Base-by-base conservation (phyloP, 2,888 invertebrate genomes). In the Horisme vitalbata region DNA sequence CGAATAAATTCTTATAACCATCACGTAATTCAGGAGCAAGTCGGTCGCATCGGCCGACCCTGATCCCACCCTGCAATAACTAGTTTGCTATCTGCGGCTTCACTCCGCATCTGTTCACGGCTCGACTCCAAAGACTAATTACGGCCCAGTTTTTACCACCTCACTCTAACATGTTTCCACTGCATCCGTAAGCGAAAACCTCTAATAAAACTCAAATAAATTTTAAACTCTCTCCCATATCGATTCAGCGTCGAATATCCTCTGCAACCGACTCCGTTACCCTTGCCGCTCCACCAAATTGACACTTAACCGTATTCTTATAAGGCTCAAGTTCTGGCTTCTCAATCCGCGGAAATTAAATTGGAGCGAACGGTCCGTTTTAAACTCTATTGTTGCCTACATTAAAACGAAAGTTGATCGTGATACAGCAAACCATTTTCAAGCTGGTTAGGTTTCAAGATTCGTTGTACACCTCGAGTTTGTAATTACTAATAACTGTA, bases 91-190 rank as follows among this genome's bases (percentile, higher is more conserved):
- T 30, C 49, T 34, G 41, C 20, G 54, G 37, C 52, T 21, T 41
- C 39, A 37, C 45, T 49, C 45, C 46, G 52, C 58, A 56, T 54
- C 74, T 73, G 77, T 80, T 80, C 77, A 79, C 79, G 74, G 79
- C 77, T 77, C 71, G 68, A 56, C 68, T 79, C 68, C 74, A 77
- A 76, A 78, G 72, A 83, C 83, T 86, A 84, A 86, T 86, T 86
- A 85, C 79, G 65, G 60, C 72, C 62, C 70, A 76, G 75, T 82
- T 81, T 82, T 80, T 80, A 79, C 78, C 73, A 69, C 70, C 71
- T 70, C 68, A 51, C 73, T 68, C 65, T 74, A 68, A 75, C 72
- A 71, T 78, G 72, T 71, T 77, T 68, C 71, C 70, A 68, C 61
- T 73, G 69, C 70, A 69, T 63, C 67, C 66, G 63, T 62, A 59